Evolutionary conservation across 2,888 invertebrate genomes (phyloP).

Genomic region (Rosalia funebris): DNA sequence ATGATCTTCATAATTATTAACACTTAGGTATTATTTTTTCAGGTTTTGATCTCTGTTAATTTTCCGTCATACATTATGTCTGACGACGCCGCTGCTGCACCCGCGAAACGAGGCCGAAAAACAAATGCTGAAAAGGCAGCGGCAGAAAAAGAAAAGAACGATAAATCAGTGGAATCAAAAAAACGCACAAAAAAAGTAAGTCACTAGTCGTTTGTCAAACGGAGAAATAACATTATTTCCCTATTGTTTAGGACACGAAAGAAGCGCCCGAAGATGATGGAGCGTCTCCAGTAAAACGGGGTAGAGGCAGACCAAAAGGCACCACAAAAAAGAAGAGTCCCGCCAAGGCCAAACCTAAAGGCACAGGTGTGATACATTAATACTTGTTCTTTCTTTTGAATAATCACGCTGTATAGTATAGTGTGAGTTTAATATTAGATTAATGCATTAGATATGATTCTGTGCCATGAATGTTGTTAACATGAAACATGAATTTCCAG

Average conservation of each 20-base stretch:
- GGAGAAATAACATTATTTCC: neutral
- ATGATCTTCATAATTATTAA: too few relatives aligned
- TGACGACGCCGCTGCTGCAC: constrained; percentile 57
- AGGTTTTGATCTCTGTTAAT: constrained; percentile 3
- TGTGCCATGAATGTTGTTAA: neutral
- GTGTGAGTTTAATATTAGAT: constrained; percentile 3
- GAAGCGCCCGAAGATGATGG: constrained; percentile 52
- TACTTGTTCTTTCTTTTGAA: too few relatives aligned
- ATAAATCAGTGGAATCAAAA: constrained; percentile 48
- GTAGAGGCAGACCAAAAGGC: constrained; percentile 69
- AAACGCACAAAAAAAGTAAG: constrained; percentile 51
- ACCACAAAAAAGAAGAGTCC: constrained; percentile 65
- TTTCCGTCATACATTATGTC: constrained; percentile 53
- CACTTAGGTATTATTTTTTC: too few relatives aligned
- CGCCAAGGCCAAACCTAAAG: constrained; percentile 61
- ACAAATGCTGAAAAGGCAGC: constrained; percentile 49
- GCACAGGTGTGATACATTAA: constrained; percentile 28
- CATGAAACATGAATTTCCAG: constrained; percentile 10
- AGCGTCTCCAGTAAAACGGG: constrained; percentile 65
- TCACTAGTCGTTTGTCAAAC: neutral
- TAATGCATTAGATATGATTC: neutral
- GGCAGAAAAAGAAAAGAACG: constrained; percentile 45
- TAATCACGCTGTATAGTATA: too few relatives aligned
- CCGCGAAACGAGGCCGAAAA: constrained; percentile 66
- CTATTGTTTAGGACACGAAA: constrained; percentile 21